phyloP scores from a whole-genome alignment of 2,888 invertebrate species.

The Caradrina clavipalpis region DNA sequence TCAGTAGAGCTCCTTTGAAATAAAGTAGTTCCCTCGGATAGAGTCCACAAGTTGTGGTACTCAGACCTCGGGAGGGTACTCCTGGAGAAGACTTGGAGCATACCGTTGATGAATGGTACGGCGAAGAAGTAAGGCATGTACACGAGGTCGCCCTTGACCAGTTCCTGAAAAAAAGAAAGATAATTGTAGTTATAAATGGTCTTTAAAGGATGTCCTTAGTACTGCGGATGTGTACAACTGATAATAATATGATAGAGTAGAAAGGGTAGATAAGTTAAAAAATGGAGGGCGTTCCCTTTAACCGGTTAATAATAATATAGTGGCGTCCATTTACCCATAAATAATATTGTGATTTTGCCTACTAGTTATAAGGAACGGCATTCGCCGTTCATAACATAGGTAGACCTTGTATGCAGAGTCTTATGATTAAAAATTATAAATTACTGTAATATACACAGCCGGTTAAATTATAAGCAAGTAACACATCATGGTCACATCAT shows the following conservation, averaged over 20 bases:
- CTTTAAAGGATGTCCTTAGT: background rate
- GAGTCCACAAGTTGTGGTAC: slow-evolving; percentile 84
- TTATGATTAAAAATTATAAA: too few species aligned
- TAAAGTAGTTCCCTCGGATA: slow-evolving; percentile 81
- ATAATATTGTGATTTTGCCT: too few species aligned
- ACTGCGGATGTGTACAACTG: background rate
- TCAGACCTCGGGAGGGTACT: slow-evolving; percentile 88
- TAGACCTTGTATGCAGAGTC: too few species aligned
- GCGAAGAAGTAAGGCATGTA: slow-evolving; percentile 90
- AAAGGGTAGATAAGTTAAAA: background rate
- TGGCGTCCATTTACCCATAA: too few species aligned
- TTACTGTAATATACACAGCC: too few species aligned
- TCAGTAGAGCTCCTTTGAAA: slow-evolving; percentile 92
- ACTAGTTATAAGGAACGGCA: too few species aligned
- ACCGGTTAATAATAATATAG: too few species aligned
- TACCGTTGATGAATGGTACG: slow-evolving; percentile 89
- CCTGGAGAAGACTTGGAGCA: slow-evolving; percentile 90
- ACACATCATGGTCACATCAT: too few species aligned
- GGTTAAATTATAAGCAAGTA: too few species aligned
- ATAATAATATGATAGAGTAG: slow-evolving; percentile 1
- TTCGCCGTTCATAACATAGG: too few species aligned
- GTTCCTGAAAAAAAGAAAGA: slow-evolving; percentile 74
- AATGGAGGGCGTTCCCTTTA: too few species aligned
- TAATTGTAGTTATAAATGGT: background rate
- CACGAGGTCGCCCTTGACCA: slow-evolving; percentile 82